These are phyloP conservation scores for Yoshiicerus persimilis DNA, from an alignment of 1,140 invertebrate genomes.

Conservation along the genomic window DNA sequence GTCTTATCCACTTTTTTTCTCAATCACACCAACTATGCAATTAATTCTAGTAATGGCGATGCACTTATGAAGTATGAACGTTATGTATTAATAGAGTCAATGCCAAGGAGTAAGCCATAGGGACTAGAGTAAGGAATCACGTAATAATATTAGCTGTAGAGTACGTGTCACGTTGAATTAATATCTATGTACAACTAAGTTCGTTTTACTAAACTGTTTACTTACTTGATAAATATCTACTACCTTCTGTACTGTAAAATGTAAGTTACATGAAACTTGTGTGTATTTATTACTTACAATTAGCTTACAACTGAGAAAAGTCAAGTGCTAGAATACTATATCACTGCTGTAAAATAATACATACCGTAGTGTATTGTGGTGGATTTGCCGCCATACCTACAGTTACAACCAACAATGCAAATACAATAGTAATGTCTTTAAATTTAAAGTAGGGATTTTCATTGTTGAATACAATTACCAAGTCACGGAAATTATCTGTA, in stretches of 20 bases:
- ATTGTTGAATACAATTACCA: neutral
- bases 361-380: neutral
- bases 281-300: neutral
- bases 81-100: neutral
- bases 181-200: no score
- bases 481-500: neutral
- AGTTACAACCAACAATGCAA: no score
- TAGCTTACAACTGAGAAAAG: neutral
- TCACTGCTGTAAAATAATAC: neutral
- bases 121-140: neutral
- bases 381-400: neutral
- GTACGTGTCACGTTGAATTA: no score
- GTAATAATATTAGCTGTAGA: neutral
- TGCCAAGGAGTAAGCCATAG: neutral
- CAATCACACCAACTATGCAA: constrained; percentile 15
- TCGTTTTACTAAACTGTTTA: neutral
- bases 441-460: neutral
- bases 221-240: no score
- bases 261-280: neutral
- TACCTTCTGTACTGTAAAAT: neutral
- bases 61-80: neutral
- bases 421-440: neutral
- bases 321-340: neutral
- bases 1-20: constrained; percentile 1
- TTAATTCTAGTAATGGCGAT: neutral